Evolutionary conservation across 1,140 invertebrate species (phyloP).

Genomic region (Berghia stephanieae): DNA sequence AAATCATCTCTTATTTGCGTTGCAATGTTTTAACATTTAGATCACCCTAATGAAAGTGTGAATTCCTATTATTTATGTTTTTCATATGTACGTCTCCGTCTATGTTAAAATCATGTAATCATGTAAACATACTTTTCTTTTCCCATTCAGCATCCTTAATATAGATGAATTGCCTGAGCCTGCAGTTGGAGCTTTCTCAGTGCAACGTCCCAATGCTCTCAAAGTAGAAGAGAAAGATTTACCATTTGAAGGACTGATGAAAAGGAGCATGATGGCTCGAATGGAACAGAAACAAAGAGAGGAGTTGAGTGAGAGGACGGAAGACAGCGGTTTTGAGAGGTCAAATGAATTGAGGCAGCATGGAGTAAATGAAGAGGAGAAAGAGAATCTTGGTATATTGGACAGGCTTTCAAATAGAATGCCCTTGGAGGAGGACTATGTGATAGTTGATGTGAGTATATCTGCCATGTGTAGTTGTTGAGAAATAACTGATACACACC

Average conservation of each 20-base stretch:
- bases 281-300: background rate
- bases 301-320: background rate
- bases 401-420: background rate
- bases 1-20: too few species aligned
- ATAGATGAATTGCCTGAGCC: slow-evolving; percentile 28
- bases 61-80: too few species aligned
- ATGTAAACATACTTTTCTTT: slow-evolving; percentile 3
- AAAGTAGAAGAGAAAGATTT: background rate
- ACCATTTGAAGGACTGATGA: slow-evolving; percentile 27
- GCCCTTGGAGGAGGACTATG: slow-evolving; percentile 27
- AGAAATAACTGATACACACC: too few species aligned
- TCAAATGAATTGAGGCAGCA: background rate
- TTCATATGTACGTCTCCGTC: too few species aligned
- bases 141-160: slow-evolving; percentile 17
- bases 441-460: slow-evolving; percentile 31
- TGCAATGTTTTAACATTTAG: too few species aligned
- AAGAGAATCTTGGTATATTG: slow-evolving; percentile 26
- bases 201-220: background rate
- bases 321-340: background rate
- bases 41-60: too few species aligned
- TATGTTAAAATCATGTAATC: too few species aligned
- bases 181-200: slow-evolving; percentile 23
- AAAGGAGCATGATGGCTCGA: slow-evolving; percentile 10
- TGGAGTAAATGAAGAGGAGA: slow-evolving; percentile 6
- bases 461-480: too few species aligned